A percentile compares a stretch with the other conserved stretches of the same genome.
phyloP scores from a whole-genome alignment of 2,113 vertebrate species.

The Prinia subflava region DNA sequence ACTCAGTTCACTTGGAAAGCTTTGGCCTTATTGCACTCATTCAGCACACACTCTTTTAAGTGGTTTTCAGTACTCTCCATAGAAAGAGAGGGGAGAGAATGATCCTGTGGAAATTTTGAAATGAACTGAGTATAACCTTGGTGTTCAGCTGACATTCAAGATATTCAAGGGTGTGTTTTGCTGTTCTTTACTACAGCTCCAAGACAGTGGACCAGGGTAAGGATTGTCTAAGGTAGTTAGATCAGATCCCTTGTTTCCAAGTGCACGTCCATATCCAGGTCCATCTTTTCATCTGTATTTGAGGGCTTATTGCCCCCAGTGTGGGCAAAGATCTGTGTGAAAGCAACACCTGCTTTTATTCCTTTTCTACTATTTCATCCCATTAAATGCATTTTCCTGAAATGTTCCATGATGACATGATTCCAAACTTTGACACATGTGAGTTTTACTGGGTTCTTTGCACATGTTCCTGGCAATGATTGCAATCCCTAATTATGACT shows the following conservation, averaged over 20 bases:
- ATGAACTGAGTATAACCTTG: not conserved
- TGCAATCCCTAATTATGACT: not conserved
- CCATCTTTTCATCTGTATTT: not conserved
- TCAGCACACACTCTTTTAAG: not conserved
- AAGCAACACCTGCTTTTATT: constrained; percentile 8
- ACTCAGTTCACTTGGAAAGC: constrained; percentile 24
- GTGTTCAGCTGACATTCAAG: constrained; percentile 13
- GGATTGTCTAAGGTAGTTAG: not conserved
- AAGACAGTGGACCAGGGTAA: not conserved
- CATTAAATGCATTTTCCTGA: not conserved
- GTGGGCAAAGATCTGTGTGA: not conserved
- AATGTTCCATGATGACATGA: not conserved
- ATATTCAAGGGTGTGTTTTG: not conserved
- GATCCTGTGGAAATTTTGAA: not conserved
- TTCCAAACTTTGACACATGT: not conserved
- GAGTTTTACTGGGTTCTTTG: not conserved
- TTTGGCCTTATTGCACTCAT: not conserved
- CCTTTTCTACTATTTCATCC: not conserved
- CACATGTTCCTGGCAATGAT: not conserved
- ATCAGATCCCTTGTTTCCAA: not conserved
- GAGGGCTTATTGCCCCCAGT: not conserved
- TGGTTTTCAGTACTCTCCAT: constrained; percentile 13
- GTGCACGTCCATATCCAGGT: not conserved
- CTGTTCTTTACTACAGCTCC: not conserved
- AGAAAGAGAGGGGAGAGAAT: not conserved